A percentile compares a stretch with the other conserved stretches of the same genome.
phyloP scores from a whole-genome alignment of 2,797 vertebrate species.

The Florisuga fusca region DNA sequence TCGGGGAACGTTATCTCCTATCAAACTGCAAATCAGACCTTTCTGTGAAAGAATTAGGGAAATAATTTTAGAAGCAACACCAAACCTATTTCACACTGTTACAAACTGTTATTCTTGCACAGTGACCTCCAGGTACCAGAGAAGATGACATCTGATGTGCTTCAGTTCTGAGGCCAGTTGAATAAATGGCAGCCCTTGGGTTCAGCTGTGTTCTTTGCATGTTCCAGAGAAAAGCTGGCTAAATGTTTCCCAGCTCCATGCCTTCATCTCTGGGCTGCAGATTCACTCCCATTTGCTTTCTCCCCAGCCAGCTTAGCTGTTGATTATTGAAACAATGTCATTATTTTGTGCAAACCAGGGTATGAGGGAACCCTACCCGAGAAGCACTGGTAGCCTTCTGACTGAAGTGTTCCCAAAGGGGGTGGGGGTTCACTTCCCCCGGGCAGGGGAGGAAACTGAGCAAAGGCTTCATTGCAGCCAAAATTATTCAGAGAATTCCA shows the following conservation, averaged over 20 bases:
- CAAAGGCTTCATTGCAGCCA: conserved; percentile 49
- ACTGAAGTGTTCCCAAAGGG: not conserved
- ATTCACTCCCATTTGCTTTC: not conserved
- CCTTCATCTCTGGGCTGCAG: not conserved
- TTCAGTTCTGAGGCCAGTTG: not conserved
- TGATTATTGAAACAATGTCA: not conserved
- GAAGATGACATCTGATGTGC: not conserved
- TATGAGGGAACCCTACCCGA: not conserved
- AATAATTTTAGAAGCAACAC: not conserved
- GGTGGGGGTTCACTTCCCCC: not conserved
- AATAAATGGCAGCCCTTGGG: not conserved
- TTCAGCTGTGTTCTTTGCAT: not conserved
- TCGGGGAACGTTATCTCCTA: not conserved
- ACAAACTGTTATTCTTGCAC: not conserved
- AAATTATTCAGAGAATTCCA: conserved; percentile 69
- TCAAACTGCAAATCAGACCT: not conserved
- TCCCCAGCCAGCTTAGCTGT: not conserved
- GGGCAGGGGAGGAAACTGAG: conserved; percentile 40
- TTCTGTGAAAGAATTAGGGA: not conserved
- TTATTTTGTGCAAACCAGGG: not conserved
- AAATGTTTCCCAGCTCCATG: not conserved
- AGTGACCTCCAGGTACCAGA: not conserved
- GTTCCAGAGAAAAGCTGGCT: not conserved
- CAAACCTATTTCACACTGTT: not conserved
- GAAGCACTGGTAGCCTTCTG: not conserved